A percentile compares a stretch with the other conserved stretches of the same genome.
Conservation (phyloP, 2,797 vertebrate genomes). For the Peromyscus melanophrys region DNA sequence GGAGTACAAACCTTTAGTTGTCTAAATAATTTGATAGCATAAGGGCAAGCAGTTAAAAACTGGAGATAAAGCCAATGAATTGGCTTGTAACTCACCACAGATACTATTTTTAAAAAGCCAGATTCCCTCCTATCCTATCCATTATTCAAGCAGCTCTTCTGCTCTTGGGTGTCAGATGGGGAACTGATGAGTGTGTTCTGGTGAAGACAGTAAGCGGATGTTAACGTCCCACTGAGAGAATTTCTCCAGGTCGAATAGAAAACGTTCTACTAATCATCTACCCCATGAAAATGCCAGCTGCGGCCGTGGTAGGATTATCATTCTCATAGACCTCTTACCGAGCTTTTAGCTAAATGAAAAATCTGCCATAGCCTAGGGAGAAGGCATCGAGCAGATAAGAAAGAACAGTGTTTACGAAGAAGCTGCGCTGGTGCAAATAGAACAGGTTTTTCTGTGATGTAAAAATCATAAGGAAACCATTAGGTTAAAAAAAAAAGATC, state of each 20-base stretch:
- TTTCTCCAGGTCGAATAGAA: slow-evolving; percentile 99
- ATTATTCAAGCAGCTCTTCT: slow-evolving; percentile 93
- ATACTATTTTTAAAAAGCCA: slow-evolving; percentile 89
- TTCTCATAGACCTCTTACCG: slow-evolving; percentile 99
- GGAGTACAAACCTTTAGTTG: slow-evolving; percentile 86
- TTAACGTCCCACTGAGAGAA: slow-evolving; percentile 99
- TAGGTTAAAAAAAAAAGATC: slow-evolving; percentile 96
- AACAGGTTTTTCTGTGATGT: slow-evolving; percentile 97
- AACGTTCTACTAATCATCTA: slow-evolving; percentile 99
- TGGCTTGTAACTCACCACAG: slow-evolving; percentile 92
- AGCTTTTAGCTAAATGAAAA: slow-evolving; percentile 99
- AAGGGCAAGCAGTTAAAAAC: slow-evolving; percentile 93
- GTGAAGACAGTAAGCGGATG: slow-evolving; percentile 99
- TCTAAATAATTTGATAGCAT: slow-evolving; percentile 90
- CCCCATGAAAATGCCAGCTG: slow-evolving; percentile 99
- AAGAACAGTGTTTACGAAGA: slow-evolving; percentile 98
- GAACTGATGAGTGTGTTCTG: slow-evolving; percentile 95
- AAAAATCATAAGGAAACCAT: slow-evolving; percentile 94
- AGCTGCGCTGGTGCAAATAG: slow-evolving; percentile 96
- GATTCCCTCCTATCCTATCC: slow-evolving; percentile 91
- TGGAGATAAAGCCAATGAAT: slow-evolving; percentile 93
- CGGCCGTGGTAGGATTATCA: slow-evolving; percentile 98
- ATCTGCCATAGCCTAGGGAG: slow-evolving; percentile 99
- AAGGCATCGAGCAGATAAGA: slow-evolving; percentile 98
- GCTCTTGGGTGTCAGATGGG: slow-evolving; percentile 94